These are phyloP conservation scores for Anableps anableps DNA, from an alignment of 2,797 vertebrate species.

Conservation along the genomic window DNA sequence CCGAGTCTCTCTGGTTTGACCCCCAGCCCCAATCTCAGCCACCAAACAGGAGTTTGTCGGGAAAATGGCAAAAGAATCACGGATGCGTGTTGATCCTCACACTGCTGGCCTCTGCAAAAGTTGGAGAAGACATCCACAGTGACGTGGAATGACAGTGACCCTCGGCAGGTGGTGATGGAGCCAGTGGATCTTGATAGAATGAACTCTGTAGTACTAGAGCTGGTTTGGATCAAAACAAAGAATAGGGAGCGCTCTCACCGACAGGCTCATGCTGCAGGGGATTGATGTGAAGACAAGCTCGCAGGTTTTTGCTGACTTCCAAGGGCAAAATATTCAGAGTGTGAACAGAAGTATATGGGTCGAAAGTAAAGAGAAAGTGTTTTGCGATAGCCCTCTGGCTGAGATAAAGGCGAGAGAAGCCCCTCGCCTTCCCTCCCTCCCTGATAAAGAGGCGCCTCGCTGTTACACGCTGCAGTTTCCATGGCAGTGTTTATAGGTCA, in stretches of 20 bases:
- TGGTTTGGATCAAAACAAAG: not conserved
- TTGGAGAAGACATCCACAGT: not conserved
- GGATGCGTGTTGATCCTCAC: not conserved
- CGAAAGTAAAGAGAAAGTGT: not conserved
- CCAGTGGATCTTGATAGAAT: not conserved
- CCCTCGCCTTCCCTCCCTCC: constrained; percentile 32
- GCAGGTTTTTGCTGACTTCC: not conserved
- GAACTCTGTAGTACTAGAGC: not conserved
- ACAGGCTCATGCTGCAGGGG: not conserved
- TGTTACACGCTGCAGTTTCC: constrained; percentile 67
- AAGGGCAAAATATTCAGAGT: not conserved
- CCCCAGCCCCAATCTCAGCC: not conserved
- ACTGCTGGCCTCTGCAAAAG: too few relatives aligned
- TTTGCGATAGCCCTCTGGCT: not conserved
- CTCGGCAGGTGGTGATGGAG: not conserved
- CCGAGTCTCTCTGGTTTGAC: not conserved
- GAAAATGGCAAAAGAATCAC: not conserved
- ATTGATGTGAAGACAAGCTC: not conserved
- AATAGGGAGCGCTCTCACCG: not conserved
- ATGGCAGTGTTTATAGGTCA: constrained; percentile 78
- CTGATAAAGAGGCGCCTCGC: constrained; percentile 53
- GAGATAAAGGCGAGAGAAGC: constrained; percentile 9
- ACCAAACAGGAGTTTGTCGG: not conserved
- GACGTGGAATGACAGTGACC: too few relatives aligned
- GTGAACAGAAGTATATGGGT: not conserved